These are phyloP conservation scores for Drosophila hydei DNA, from an alignment of 1,140 invertebrate genomes.

Conservation along the genomic window DNA sequence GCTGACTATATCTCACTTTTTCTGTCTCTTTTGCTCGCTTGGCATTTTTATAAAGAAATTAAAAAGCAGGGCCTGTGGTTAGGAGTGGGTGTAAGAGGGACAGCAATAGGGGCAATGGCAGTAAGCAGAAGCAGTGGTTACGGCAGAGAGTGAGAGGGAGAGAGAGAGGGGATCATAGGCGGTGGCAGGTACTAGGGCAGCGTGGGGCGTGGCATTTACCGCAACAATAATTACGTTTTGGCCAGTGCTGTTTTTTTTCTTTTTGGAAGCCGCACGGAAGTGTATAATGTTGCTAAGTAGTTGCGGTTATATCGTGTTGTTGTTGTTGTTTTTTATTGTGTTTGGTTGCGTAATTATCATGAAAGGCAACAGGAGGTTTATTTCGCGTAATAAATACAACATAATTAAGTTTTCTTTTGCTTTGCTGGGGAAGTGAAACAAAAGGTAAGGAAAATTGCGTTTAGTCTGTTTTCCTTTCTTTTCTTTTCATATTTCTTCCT, in stretches of 20 bases:
- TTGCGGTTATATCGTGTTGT: constrained; percentile 66
- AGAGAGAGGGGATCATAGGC: too few species aligned
- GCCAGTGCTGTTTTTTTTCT: constrained; percentile 23
- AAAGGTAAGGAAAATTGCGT: constrained; percentile 31
- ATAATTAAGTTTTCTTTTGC: constrained; percentile 66
- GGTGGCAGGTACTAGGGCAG: background rate
- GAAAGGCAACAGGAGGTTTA: constrained; percentile 80
- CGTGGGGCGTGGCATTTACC: constrained; percentile 58
- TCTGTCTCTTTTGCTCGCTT: background rate
- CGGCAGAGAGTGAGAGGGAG: too few species aligned
- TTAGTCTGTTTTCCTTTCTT: constrained; percentile 9
- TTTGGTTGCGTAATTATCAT: constrained; percentile 64
- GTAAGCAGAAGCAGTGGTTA: too few species aligned
- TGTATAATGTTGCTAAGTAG: constrained; percentile 82
- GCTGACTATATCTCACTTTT: constrained; percentile 13
- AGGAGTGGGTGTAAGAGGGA: constrained; percentile 1
- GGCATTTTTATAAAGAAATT: constrained; percentile 68
- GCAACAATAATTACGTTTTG: constrained; percentile 81
- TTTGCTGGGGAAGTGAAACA: constrained; percentile 22
- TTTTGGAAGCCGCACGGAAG: constrained; percentile 73
- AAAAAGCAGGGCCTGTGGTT: constrained; percentile 67
- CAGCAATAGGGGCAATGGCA: too few species aligned
- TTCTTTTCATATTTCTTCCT: constrained; percentile 10
- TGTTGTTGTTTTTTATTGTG: constrained; percentile 41
- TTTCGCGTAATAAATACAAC: constrained; percentile 69